Evolutionary conservation across 2,888 invertebrate species (phyloP).

Genomic region (Andricus quercusramuli): DNA sequence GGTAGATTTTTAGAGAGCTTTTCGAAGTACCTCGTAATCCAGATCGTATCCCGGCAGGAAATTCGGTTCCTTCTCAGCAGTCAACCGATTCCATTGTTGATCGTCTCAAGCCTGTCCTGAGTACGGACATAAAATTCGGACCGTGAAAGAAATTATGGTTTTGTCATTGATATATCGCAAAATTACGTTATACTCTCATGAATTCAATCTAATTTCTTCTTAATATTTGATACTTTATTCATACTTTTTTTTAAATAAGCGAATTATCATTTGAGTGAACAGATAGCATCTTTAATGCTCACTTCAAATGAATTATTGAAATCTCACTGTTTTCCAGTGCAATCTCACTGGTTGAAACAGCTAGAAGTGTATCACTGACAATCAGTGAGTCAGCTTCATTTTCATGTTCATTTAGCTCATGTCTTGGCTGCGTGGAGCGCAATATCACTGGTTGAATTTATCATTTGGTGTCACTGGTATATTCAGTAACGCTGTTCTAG

Average conservation of each 20-base stretch:
- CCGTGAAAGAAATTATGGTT: conserved; percentile 30
- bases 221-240: not conserved
- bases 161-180: conserved; percentile 34
- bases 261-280: not conserved
- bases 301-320: too few relatives aligned
- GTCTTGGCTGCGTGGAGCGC: too few relatives aligned
- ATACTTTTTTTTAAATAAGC: not conserved
- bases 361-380: too few relatives aligned
- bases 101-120: conserved; percentile 33
- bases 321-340: too few relatives aligned
- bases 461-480: too few relatives aligned
- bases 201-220: not conserved
- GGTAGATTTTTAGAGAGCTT: conserved; percentile 40
- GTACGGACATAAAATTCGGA: conserved; percentile 18
- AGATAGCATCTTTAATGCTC: not conserved
- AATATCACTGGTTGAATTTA: too few relatives aligned
- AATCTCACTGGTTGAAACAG: too few relatives aligned
- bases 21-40: conserved; percentile 35
- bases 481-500: too few relatives aligned
- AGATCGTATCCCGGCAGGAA: conserved; percentile 35
- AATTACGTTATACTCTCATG: not conserved
- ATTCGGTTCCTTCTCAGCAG: conserved; percentile 38
- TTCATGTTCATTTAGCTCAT: too few relatives aligned
- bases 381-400: too few relatives aligned
- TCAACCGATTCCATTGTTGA: conserved; percentile 40